Conservation (phyloP, 64 coral and sea anemone genomes). For the Acropora tenuis region DNA sequence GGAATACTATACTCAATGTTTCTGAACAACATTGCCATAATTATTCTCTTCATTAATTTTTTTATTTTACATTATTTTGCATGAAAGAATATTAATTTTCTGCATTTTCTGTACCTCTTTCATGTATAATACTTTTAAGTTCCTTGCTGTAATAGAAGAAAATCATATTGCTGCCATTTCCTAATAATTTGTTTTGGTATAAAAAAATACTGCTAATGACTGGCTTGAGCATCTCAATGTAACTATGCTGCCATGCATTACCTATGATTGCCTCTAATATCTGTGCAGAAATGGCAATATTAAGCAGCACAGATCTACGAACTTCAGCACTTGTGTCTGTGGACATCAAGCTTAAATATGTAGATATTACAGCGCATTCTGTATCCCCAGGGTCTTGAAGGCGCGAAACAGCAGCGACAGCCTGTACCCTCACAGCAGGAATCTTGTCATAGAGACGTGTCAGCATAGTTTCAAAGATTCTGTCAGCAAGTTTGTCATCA, state of each 20-base stretch:
- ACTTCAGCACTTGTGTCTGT: slow-evolving; percentile 84
- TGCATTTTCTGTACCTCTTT: too few species aligned
- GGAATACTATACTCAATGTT: not conserved
- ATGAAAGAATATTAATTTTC: too few species aligned
- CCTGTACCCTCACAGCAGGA: slow-evolving; percentile 76
- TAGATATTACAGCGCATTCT: slow-evolving; percentile 75
- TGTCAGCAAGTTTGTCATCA: slow-evolving; percentile 87
- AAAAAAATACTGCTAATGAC: too few species aligned
- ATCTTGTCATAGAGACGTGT: slow-evolving; percentile 82
- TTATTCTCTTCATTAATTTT: too few species aligned
- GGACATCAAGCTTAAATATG: slow-evolving; percentile 80
- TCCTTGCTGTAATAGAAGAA: too few species aligned
- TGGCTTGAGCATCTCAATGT: too few species aligned
- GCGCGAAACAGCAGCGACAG: slow-evolving; percentile 79
- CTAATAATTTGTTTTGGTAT: too few species aligned
- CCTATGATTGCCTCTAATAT: slow-evolving; percentile 76
- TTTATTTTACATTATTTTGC: too few species aligned
- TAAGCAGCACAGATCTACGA: slow-evolving; percentile 70
- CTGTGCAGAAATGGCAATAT: slow-evolving; percentile 71
- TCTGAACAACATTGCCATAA: not conserved
- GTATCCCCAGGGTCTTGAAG: slow-evolving; percentile 90
- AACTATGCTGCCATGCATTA: not conserved
- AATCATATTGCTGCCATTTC: too few species aligned
- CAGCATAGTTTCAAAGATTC: slow-evolving; percentile 84
- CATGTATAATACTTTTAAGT: too few species aligned